Evolutionary conservation across 1,140 invertebrate species (phyloP), one percentile per base, ranked within the genome.

Genomic region (Polyergus mexicanus): DNA sequence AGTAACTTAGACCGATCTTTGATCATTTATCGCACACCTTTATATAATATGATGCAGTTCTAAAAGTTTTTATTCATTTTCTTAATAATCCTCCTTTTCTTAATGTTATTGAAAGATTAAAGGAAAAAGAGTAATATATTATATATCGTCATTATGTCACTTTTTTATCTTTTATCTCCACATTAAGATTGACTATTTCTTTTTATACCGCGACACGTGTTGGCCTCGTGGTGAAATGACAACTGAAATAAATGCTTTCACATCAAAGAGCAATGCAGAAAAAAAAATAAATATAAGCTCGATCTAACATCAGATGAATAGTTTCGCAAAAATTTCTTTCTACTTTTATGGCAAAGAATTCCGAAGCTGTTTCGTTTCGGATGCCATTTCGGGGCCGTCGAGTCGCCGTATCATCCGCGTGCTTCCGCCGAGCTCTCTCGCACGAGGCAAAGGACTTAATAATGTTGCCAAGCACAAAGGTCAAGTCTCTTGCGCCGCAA

Each of bases 401-500:
- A 63, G 35, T 86, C 84, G 47, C 44, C 58, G 71, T 32, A 83
- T 91, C 85, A 88, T 88, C 85, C 81, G 58, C 88, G 60, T 65
- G 62, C 86, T 86, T 88, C 86, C 81, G 74, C 68, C 71, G 78
- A 72, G 78, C 84, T 80, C 80, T 91, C 86, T 87, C 89, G 62
- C 78, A 69, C 87, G 80, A 69, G 35, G 86, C 88, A 92, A 93
- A 92, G 89, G 91, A 93, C 92, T 93, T 93, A 94, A 94, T 94
- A 94, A 94, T 92, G 91, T 93, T 92, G 91, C 91, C 72, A 75
- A 58, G 80, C 87, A 92, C 93, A 92, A 93, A 94, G 92, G 93
- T 94, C 92, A 91, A 94, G 91, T 92, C 88, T 90, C 87, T 91
- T 89, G 86, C 86, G 89, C 90, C 92, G 75, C 75, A 62, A 91